Conservation (phyloP, 2,888 invertebrate genomes). For the Philereme vetulata region DNA sequence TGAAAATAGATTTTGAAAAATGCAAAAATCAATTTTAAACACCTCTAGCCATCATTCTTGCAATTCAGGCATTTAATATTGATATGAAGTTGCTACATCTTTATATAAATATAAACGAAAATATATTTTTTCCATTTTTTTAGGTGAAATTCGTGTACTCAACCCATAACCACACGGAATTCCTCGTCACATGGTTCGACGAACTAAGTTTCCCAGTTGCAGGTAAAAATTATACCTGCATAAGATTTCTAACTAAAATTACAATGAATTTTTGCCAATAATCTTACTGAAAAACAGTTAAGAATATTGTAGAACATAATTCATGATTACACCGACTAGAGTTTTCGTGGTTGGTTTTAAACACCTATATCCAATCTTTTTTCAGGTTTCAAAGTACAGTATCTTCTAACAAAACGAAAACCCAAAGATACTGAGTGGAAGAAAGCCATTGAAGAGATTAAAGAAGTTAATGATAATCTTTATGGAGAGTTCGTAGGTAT, state of each 20-base stretch:
- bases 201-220: constrained; percentile 54
- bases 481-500: constrained; percentile 4
- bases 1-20: no score
- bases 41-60: no score
- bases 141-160: constrained; percentile 42
- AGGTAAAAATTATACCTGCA: constrained; percentile 45
- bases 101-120: no score
- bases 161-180: constrained; percentile 40
- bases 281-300: no score
- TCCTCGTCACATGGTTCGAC: constrained; percentile 54
- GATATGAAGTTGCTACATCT: no score
- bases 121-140: no score
- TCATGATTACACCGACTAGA: no score
- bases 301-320: no score
- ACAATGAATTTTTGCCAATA: no score
- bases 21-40: no score
- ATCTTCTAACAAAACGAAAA: constrained; percentile 17
- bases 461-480: constrained; percentile 5
- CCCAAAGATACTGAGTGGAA: constrained; percentile 18
- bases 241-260: neutral
- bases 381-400: constrained; percentile 20
- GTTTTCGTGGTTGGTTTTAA: no score
- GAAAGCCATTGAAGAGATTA: neutral
- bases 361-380: neutral
- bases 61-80: no score